These are phyloP conservation scores for Orius laevigatus DNA, from an alignment of 1,140 invertebrate species.

Conservation along the genomic window DNA sequence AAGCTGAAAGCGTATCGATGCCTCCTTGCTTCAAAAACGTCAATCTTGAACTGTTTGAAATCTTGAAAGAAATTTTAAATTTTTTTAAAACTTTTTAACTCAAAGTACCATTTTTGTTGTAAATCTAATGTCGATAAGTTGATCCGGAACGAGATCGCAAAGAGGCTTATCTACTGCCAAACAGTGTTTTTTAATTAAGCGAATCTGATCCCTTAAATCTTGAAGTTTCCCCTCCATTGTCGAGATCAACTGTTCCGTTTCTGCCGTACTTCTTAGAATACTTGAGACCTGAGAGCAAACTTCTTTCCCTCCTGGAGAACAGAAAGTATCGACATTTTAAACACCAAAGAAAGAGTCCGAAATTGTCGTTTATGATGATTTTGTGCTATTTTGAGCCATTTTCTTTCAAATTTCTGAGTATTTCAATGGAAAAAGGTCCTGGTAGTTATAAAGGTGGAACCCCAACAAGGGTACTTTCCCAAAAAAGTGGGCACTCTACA, in stretches of 20 bases:
- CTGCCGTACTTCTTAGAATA: constrained; percentile 30
- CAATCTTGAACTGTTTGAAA: constrained; percentile 18
- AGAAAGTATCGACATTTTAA: neutral
- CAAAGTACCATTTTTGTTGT: constrained; percentile 27
- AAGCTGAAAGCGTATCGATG: constrained; percentile 17
- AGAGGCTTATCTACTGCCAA: constrained; percentile 37
- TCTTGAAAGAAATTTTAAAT: constrained; percentile 4
- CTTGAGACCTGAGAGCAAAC: constrained; percentile 33
- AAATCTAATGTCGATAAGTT: constrained; percentile 35
- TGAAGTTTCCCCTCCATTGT: constrained; percentile 21
- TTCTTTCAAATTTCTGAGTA: no score
- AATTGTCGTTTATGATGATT: neutral
- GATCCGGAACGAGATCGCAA: constrained; percentile 45
- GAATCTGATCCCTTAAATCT: constrained; percentile 39
- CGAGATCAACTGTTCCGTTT: constrained; percentile 14
- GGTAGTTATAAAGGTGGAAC: no score
- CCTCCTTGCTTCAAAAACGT: constrained; percentile 15
- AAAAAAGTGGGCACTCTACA: no score
- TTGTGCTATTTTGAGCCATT: no score
- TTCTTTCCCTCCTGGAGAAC: constrained; percentile 22
- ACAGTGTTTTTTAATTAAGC: constrained; percentile 38
- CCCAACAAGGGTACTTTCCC: no score
- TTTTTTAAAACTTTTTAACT: neutral
- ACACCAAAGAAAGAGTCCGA: no score
- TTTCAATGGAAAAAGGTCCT: no score